Conservation (phyloP, 1,140 invertebrate species). For the Pseudomyrmex pallidus region DNA sequence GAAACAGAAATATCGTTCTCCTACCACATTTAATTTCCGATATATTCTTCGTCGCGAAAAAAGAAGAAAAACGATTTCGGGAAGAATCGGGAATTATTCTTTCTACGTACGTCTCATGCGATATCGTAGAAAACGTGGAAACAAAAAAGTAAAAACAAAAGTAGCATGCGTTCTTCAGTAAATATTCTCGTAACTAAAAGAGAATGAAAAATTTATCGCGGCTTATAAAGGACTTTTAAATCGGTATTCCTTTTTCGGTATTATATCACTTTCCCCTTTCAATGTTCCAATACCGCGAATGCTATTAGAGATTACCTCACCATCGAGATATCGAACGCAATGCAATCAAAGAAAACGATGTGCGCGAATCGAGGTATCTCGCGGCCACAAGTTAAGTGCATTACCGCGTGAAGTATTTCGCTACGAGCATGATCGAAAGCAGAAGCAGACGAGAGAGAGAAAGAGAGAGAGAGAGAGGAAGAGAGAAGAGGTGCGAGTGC, state of each 20-base stretch:
- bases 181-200: neutral
- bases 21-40: neutral
- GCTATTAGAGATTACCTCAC: neutral
- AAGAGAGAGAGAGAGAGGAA: constrained; percentile 20
- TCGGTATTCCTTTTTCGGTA: neutral
- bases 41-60: neutral
- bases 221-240: neutral
- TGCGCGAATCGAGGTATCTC: constrained; percentile 24
- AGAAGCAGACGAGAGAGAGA: constrained; percentile 35
- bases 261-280: neutral
- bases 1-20: constrained; percentile 43
- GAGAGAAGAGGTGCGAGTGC: neutral
- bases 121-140: neutral
- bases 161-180: neutral
- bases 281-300: neutral
- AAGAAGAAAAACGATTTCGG: neutral
- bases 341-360: constrained; percentile 35
- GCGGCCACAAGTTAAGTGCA: constrained; percentile 27
- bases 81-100: neutral
- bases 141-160: neutral
- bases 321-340: constrained; percentile 18
- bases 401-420: constrained; percentile 45
- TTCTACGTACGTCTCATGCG: neutral
- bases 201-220: neutral
- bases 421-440: constrained; percentile 15